Evolutionary conservation across 1,140 invertebrate species (phyloP).

Genomic region (Heterodera schachtii): DNA sequence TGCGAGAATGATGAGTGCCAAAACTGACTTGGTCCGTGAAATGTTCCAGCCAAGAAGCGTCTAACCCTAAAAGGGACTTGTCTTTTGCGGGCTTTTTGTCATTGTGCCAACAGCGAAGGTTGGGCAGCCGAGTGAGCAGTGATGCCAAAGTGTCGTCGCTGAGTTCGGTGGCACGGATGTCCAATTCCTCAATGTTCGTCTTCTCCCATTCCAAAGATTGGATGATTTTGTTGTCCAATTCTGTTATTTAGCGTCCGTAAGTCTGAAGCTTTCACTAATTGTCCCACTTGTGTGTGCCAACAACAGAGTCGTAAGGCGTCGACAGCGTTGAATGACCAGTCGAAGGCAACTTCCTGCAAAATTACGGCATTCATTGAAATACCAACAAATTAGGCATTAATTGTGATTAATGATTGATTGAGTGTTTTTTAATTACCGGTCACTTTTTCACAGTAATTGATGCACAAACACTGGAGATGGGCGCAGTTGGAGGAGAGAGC

Average conservation of each 20-base stretch:
- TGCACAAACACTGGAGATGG: constrained; percentile 90
- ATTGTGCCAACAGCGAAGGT: constrained; percentile 72
- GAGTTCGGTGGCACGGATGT: constrained; percentile 93
- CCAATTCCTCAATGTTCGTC: constrained; percentile 86
- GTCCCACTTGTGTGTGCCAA: constrained; percentile 75
- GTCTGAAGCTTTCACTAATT: too few relatives aligned
- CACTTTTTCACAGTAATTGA: constrained; percentile 94
- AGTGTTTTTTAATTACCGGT: constrained; percentile 90
- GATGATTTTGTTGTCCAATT: constrained; percentile 57
- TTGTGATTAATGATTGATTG: not conserved
- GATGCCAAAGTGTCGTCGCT: constrained; percentile 89
- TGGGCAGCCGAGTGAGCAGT: constrained; percentile 83
- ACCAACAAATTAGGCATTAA: not conserved
- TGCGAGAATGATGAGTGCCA: not conserved
- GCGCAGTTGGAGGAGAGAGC: constrained; percentile 78
- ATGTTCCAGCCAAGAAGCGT: constrained; percentile 85
- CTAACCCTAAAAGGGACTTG: constrained; percentile 23
- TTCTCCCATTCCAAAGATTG: constrained; percentile 94
- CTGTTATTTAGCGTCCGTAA: constrained; percentile 26
- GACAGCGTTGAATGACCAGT: constrained; percentile 72
- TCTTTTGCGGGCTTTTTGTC: not conserved
- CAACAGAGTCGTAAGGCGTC: constrained; percentile 84
- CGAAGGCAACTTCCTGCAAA: constrained; percentile 16
- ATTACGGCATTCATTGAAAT: not conserved
- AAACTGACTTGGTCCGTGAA: constrained; percentile 83